Evolutionary conservation across 2,888 invertebrate genomes (phyloP).

Genomic region (Metalampra italica): DNA sequence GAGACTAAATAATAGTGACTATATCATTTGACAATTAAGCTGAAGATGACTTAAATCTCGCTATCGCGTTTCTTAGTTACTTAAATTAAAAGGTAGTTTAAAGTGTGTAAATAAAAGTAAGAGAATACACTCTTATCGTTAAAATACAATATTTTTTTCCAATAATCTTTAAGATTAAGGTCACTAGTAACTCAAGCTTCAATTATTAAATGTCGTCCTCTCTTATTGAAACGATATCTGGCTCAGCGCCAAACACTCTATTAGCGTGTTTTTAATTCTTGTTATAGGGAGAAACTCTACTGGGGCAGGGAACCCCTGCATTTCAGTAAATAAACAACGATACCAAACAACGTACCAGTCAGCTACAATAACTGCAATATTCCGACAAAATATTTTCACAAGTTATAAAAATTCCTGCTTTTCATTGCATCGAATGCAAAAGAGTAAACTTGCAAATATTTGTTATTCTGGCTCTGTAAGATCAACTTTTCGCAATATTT

Average conservation of each 20-base stretch:
- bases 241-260: conserved; percentile 2
- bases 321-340: background rate
- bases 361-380: conserved; percentile 1
- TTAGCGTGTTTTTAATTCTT: conserved; percentile 3
- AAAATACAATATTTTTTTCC: background rate
- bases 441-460: conserved; percentile 41
- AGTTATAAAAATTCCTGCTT: conserved; percentile 3
- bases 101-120: background rate
- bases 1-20: too few relatives aligned
- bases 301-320: background rate
- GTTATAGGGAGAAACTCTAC: background rate
- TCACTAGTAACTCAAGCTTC: conserved; percentile 4
- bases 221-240: conserved; percentile 5
- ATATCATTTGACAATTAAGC: too few relatives aligned
- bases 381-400: background rate
- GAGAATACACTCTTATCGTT: background rate
- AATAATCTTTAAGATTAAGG: conserved; percentile 2
- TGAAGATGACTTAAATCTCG: too few relatives aligned
- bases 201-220: conserved; percentile 6
- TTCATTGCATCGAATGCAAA: conserved; percentile 17
- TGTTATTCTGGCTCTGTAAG: conserved; percentile 27
- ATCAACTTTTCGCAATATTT: conserved; percentile 42
- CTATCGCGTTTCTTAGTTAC: too few relatives aligned
- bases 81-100: too few relatives aligned
- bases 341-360: background rate